Conservation (phyloP, 2,888 invertebrate species). For the Nemoura dubitans region DNA sequence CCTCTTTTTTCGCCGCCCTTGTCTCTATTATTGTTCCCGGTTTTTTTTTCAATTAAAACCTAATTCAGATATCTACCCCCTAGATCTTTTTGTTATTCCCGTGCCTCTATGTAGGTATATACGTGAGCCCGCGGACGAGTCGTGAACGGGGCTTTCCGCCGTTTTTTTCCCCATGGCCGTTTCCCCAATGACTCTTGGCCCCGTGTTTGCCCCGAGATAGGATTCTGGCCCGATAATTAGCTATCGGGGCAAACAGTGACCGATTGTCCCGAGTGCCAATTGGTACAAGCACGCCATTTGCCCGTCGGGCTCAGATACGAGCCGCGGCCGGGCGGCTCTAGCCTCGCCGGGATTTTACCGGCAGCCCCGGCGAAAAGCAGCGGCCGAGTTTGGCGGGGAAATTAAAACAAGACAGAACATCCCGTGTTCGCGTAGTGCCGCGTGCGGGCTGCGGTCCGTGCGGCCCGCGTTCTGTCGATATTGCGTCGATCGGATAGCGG, state of each 20-base stretch:
- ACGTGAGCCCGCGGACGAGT: too few relatives aligned
- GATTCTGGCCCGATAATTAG: slow-evolving; percentile 39
- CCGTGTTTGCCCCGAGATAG: slow-evolving; percentile 3
- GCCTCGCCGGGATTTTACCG: too few relatives aligned
- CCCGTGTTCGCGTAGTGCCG: neutral
- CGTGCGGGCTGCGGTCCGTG: neutral
- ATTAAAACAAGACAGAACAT: neutral
- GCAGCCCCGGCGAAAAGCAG: neutral
- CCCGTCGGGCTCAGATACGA: neutral
- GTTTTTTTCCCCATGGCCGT: neutral
- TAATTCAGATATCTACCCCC: neutral
- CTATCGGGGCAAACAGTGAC: slow-evolving; percentile 37
- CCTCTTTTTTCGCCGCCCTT: neutral
- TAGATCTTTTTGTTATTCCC: neutral
- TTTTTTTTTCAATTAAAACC: neutral
- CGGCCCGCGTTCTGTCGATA: neutral
- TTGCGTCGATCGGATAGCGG: neutral
- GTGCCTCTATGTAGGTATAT: too few relatives aligned
- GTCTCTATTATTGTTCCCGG: neutral
- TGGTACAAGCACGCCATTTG: neutral
- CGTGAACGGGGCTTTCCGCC: neutral
- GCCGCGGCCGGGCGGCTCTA: neutral
- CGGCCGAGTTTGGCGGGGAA: too few relatives aligned
- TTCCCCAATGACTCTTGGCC: neutral
- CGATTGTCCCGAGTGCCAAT: slow-evolving; percentile 30